Evolutionary conservation across 2,797 vertebrate species (phyloP), one percentile per base, ranked within the genome.

Genomic region (Sylvilagus floridanus): DNA sequence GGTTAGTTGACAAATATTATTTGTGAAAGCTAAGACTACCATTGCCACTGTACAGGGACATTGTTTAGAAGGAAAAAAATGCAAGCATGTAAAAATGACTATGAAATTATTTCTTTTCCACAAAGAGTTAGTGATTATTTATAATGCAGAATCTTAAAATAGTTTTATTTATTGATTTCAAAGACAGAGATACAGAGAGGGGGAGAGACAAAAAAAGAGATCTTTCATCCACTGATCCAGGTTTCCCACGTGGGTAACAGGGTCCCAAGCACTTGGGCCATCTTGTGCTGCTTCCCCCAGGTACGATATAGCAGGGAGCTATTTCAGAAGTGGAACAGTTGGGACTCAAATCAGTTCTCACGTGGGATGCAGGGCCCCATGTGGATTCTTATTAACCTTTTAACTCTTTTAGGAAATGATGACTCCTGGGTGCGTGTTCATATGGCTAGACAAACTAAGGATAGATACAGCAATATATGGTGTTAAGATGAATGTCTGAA

Each of bases 61-160:
- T 3, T 65, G 42, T 77, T 75, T 65, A 50, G 30, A 78, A 85
- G 84, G 19, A 77, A 86, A 95, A 66, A 91, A 42, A 77, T 57
- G 81, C 71, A 19, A 60, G 35, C 54, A 60, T 37, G 5, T 37
- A 37, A 71, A 69, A 69, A 12, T 79, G 26, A 26, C 17, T 60
- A 57, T 32, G 35, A 60, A 57, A 96, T 97, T 3, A 0, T 91
- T 97, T 82, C 87, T 78, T 92, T 1, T 4, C 77, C 90, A 79
- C 73, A 92, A 57, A 93, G 85, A 88, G 93, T 97, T 98, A 98
- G 97, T 97, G 88, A 97, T 82, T 95, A 95, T 98, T 98, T 97
- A 97, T 37, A 37, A 37, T 37, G 37, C 37, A 37, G 37, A 37
- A 37, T 37, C 37, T 37, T 37, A 37, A 37, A 37, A 37, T 37